Conservation (phyloP, 2,113 vertebrate genomes). For the Myodes glareolus region DNA sequence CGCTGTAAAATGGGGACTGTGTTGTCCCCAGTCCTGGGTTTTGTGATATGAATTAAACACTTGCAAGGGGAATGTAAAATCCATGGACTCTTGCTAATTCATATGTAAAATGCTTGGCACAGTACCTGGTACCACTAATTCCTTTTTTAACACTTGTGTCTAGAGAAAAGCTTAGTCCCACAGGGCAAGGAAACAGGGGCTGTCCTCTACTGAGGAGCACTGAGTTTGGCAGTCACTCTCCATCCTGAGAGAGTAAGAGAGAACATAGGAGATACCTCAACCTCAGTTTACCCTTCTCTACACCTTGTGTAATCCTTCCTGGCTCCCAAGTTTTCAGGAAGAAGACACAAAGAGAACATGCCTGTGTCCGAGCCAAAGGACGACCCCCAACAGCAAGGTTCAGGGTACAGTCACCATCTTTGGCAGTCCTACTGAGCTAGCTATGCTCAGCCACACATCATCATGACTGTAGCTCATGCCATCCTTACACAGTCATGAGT, state of each 20-base stretch:
- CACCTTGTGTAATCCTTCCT: neutral
- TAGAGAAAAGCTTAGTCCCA: neutral
- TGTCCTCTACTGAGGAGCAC: neutral
- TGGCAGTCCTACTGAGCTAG: neutral
- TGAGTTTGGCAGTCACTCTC: neutral
- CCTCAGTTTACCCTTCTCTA: neutral
- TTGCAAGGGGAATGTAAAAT: neutral
- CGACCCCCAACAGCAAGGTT: neutral
- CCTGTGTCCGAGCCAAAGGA: neutral
- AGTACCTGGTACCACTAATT: neutral
- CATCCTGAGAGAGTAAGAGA: neutral
- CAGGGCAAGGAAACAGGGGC: neutral
- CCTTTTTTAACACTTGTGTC: too few relatives aligned
- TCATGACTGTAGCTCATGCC: neutral
- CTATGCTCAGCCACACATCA: accelerated
- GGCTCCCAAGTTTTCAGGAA: neutral
- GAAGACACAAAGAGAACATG: neutral
- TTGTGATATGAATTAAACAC: neutral
- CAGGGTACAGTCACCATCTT: neutral
- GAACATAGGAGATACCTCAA: neutral
- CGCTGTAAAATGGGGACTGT: neutral
- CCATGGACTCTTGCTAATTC: neutral
- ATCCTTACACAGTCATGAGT: neutral
- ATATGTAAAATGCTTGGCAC: neutral
- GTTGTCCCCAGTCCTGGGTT: neutral